Base-by-base conservation (phyloP, 1,140 invertebrate genomes). In the Habropoda laboriosa region DNA sequence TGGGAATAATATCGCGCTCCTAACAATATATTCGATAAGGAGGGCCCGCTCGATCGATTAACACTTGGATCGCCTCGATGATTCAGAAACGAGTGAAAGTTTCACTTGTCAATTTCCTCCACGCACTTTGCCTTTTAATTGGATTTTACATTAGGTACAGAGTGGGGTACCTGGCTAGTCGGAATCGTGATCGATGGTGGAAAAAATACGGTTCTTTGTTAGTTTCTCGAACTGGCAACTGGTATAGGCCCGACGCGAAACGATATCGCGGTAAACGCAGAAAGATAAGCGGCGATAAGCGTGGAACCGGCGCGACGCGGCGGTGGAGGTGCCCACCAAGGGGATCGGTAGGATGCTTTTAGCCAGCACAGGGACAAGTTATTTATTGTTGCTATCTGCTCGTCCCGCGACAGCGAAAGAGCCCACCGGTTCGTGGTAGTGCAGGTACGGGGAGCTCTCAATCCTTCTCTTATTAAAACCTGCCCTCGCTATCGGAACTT, bases 381-480 rank as follows among this genome's bases (percentile, higher is more conserved):
- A 93, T 93, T 93, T 93, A 93, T 92, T 92, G 92, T 93, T 90
- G 88, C 89, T 92, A 92, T 93, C 91, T 90, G 80, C 47, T 80
- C 80, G 61, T 81, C 85, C 79, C 74, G 87, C 79, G 88, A 90
- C 84, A 74, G 53, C 49, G 64, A 80, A 74, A 77, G 76, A 81
- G 73, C 72, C 72, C 85, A 83, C 80, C 73, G 84, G 77, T 83
- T 86, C 81, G 80, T 86, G 84, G 83, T 86, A 83, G 80, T 80
- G 73, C 77, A 83, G 85, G 81, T 77, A 82, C 79, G 73, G 61
- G 84, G 86, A 91, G 86, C 90, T 92, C 91, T 91, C 90, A 91
- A 92, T 92, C 89, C 91, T 91, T 90, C 88, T 91, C 90, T 93
- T 93, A 92, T 92, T 92, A 91, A 92, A 92, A 92, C 91, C 91